Conservation (phyloP, 2,888 invertebrate species). For the Leptopilina myrica region DNA sequence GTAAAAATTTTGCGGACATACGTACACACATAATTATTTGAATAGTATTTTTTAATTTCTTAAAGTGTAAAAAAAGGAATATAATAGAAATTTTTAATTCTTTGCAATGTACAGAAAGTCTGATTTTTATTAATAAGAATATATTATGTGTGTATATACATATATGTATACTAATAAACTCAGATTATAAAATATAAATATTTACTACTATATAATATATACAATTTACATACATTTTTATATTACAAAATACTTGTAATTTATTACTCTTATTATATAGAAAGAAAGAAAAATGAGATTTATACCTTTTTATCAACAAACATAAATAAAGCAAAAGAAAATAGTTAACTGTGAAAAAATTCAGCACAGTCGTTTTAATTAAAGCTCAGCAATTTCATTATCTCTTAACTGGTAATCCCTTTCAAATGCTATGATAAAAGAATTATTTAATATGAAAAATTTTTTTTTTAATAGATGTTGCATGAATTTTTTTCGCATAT, state of each 20-base stretch:
- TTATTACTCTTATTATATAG: too few species aligned
- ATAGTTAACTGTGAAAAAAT: not conserved
- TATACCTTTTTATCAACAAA: not conserved
- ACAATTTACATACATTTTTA: not conserved
- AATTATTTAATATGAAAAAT: conserved; percentile 27
- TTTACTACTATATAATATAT: too few species aligned
- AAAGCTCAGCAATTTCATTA: conserved; percentile 35
- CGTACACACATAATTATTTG: too few species aligned
- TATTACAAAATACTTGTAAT: not conserved
- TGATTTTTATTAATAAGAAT: too few species aligned
- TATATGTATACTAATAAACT: too few species aligned
- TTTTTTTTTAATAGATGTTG: not conserved
- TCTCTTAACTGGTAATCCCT: conserved; percentile 19
- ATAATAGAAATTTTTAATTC: too few species aligned
- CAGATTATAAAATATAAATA: too few species aligned
- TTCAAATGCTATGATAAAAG: conserved; percentile 16
- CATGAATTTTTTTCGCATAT: not conserved
- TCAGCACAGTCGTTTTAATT: conserved; percentile 33
- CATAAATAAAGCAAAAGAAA: not conserved
- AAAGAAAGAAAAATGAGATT: not conserved
- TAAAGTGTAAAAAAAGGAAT: too few species aligned
- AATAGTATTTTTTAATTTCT: too few species aligned
- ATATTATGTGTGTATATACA: too few species aligned
- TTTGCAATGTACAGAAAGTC: too few species aligned
- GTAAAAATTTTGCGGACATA: too few species aligned